A percentile compares a stretch with the other conserved stretches of the same genome.
Conservation (phyloP, 2,797 vertebrate genomes). For the Anguilla anguilla region DNA sequence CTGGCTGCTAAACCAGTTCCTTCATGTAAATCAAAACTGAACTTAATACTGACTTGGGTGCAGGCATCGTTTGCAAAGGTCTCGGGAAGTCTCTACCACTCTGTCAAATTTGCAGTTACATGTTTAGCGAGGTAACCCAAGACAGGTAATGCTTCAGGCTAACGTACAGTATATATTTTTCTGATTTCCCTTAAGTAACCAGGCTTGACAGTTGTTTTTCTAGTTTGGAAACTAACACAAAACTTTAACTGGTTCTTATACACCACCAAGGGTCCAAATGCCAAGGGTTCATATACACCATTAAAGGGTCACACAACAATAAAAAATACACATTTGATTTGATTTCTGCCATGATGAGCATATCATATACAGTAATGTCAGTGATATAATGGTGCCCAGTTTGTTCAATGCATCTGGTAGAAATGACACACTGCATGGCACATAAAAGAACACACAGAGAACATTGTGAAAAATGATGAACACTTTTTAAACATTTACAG, state of each 20-base stretch:
- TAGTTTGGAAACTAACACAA: not conserved
- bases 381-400: too few relatives aligned
- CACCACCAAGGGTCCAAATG: not conserved
- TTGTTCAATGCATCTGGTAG: too few relatives aligned
- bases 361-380: too few relatives aligned
- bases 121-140: not conserved
- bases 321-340: not conserved
- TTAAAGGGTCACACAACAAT: not conserved
- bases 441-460: too few relatives aligned
- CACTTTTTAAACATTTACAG: too few relatives aligned
- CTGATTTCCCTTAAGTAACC: not conserved
- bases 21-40: not conserved
- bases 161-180: not conserved
- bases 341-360: not conserved
- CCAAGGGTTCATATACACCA: too few relatives aligned
- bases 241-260: not conserved
- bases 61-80: not conserved
- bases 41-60: not conserved
- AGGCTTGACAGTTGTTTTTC: not conserved
- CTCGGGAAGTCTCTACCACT: not conserved
- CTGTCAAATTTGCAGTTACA: not conserved
- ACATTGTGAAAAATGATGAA: too few relatives aligned
- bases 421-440: too few relatives aligned
- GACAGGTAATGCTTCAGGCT: not conserved
- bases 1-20: not conserved